phyloP scores from a whole-genome alignment of 2,888 invertebrate species.

The Fragum whitleyi region DNA sequence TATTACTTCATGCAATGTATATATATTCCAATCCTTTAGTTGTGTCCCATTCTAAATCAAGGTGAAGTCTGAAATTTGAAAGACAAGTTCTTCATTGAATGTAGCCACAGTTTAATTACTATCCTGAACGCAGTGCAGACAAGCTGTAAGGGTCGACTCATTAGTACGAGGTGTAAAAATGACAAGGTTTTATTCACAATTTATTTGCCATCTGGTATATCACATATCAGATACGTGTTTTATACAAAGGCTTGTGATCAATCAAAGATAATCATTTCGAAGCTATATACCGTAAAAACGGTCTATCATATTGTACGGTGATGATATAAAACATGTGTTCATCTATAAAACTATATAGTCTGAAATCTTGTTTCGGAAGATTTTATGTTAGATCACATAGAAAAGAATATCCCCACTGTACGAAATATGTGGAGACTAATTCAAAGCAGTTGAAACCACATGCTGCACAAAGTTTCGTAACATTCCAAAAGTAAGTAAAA shows the following conservation, averaged over 20 bases:
- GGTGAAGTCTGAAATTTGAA: too few species aligned
- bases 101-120: too few species aligned
- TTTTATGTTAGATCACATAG: background rate
- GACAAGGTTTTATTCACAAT: background rate
- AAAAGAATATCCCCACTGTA: background rate
- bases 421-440: background rate
- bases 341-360: background rate
- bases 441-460: background rate
- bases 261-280: conserved; percentile 4
- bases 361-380: background rate
- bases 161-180: background rate
- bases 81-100: too few species aligned
- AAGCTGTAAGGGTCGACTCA: background rate
- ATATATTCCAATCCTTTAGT: too few species aligned
- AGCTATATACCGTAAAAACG: conserved; percentile 1
- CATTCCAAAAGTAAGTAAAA: too few species aligned
- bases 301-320: background rate
- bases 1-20: too few species aligned
- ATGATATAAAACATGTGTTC: conserved; percentile 4
- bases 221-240: background rate
- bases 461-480: too few species aligned
- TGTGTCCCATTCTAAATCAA: too few species aligned
- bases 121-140: too few species aligned
- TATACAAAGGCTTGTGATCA: background rate
- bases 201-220: background rate